These are phyloP conservation scores for Thecocarcelia acutangulata DNA, from an alignment of 2,888 invertebrate species.

Conservation along the genomic window DNA sequence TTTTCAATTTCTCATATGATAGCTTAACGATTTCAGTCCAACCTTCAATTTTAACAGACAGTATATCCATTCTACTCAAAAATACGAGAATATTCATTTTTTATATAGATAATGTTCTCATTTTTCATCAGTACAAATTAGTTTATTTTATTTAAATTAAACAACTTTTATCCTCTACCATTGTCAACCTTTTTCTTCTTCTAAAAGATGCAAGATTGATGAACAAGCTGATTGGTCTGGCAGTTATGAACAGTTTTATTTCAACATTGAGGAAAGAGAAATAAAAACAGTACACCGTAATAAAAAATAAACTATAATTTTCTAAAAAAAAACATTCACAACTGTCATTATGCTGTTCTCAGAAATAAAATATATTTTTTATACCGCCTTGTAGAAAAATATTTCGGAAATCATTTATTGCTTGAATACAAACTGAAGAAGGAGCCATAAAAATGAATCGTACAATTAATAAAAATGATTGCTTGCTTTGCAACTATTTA, in stretches of 20 bases:
- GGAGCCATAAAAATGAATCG: too few relatives aligned
- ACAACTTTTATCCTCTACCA: background rate
- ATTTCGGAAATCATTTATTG: background rate
- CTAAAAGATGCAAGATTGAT: slow-evolving; percentile 27
- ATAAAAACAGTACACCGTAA: background rate
- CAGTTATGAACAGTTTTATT: slow-evolving; percentile 31
- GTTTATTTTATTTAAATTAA: slow-evolving; percentile 1
- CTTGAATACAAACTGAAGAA: too few relatives aligned
- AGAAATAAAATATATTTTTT: too few relatives aligned
- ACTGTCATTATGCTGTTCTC: too few relatives aligned
- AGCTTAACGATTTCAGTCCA: too few relatives aligned
- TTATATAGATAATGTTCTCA: background rate
- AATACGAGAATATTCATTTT: too few relatives aligned
- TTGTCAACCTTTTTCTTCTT: background rate
- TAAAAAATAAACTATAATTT: background rate
- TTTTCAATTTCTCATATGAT: too few relatives aligned
- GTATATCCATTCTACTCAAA: too few relatives aligned
- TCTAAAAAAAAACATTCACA: too few relatives aligned
- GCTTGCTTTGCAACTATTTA: too few relatives aligned
- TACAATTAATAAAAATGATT: too few relatives aligned
- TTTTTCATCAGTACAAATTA: background rate
- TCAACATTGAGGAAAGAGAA: background rate
- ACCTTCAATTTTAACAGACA: too few relatives aligned
- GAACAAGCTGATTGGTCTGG: slow-evolving; percentile 22
- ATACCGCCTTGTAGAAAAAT: background rate